Base-by-base conservation (phyloP, 1,140 invertebrate species). In the Calosoma granatense region DNA sequence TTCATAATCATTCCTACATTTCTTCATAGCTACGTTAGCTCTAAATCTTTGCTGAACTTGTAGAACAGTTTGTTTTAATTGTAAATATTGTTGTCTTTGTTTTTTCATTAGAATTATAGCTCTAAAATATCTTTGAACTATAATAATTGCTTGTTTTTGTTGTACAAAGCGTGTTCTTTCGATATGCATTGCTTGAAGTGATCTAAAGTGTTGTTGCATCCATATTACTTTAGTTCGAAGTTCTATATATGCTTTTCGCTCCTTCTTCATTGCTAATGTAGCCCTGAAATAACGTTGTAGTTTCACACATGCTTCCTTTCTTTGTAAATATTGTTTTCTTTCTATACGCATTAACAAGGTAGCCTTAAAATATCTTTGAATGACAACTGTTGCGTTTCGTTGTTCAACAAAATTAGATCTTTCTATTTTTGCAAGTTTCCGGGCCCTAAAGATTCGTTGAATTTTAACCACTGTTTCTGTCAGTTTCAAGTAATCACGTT, bases 281-380 rank as follows among this genome's bases (percentile, higher is more conserved):
- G 65, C 62, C 39, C 73, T 67, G 68, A 71, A 77, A 59, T 68
- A 68, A 4, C 21, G 59, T 59, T 69, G 66, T 20, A 67, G 41
- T 17, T 51, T 57, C 20, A 60, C 52, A 9, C 61, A 55, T 9
- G 51, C 14, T n/a, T 51, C 54, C 20, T 47, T 63, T 20, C 65
- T 54, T 15, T 59, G 21, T 3, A 64, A 2, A 58, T 65, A 75
- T 3, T 54, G 3, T 9, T 57, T 56, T 41, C 56, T 55, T 12
- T 63, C 51, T 17, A 4, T 4, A 59, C 62, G 73, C 62, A 69
- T 70, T 19, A 70, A 61, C 6, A 65, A 39, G 61, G 67, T 74
- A 4, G 73, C 70, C 56, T 73, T 71, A 58, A 74, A 74, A 26
- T 65, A 62, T 15, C 60, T 66, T 22, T 79, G 77, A 47, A 79